phyloP scores from a whole-genome alignment of 2,797 vertebrate genomes.

The Gymnocypris eckloni region DNA sequence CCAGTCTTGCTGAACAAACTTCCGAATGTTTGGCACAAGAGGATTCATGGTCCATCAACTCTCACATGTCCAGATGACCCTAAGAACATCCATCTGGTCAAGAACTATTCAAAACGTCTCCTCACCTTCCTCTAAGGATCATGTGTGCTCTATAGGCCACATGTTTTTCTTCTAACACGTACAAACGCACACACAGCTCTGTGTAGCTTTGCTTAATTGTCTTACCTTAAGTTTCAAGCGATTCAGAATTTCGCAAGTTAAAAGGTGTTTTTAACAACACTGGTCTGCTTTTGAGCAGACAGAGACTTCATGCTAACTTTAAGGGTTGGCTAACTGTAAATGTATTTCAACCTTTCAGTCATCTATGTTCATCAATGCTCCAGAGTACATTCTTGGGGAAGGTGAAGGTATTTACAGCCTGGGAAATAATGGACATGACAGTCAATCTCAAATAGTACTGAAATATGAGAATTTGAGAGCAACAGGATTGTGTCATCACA shows the following conservation, averaged over 20 bases:
- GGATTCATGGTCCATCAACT: conserved; percentile 75
- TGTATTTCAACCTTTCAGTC: neutral
- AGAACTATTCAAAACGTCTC: conserved; percentile 59
- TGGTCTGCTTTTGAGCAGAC: neutral
- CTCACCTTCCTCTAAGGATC: conserved; percentile 66
- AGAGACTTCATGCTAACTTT: neutral
- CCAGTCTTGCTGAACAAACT: conserved; percentile 36
- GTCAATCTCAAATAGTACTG: conserved; percentile 32
- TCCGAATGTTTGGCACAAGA: conserved; percentile 49
- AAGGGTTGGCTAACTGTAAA: conserved; percentile 5
- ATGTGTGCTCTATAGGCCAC: conserved; percentile 28
- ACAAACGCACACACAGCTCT: neutral
- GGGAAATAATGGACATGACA: conserved; percentile 17
- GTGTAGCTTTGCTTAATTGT: neutral
- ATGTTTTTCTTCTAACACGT: conserved; percentile 40
- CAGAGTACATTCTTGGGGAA: conserved; percentile 22
- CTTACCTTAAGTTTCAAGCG: neutral
- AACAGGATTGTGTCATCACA: conserved; percentile 44
- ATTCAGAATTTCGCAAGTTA: neutral
- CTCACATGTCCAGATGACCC: conserved; percentile 70
- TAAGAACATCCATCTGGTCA: conserved; percentile 75
- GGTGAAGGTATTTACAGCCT: conserved; percentile 12
- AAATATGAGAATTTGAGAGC: conserved; percentile 46
- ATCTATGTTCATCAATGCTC: conserved; percentile 12
- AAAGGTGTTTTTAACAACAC: neutral